Evolutionary conservation across 2,113 vertebrate genomes (phyloP).

Genomic region (Sminthopsis crassicaudata): DNA sequence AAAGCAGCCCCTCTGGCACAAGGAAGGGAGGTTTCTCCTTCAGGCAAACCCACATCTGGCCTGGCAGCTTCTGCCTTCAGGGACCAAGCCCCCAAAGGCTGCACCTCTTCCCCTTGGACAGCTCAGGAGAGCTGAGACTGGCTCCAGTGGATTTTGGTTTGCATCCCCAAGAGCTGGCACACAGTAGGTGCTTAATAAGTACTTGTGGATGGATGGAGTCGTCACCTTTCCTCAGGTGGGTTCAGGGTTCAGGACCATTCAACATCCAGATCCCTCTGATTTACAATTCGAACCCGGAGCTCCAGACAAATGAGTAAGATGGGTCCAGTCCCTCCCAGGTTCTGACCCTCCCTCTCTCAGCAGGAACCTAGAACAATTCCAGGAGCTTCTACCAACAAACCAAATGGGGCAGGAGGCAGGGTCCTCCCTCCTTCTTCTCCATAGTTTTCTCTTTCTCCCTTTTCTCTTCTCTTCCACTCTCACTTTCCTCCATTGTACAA

Average conservation of each 20-base stretch:
- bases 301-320: background rate
- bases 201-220: background rate
- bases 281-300: background rate
- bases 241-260: background rate
- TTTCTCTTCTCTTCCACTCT: no score
- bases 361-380: background rate
- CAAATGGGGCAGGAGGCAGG: background rate
- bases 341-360: background rate
- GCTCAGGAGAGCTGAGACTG: no score
- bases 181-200: background rate
- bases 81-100: background rate
- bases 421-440: background rate
- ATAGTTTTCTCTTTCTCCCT: no score
- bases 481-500: no score
- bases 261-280: no score
- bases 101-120: background rate
- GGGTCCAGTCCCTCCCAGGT: background rate
- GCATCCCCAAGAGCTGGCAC: background rate
- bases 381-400: background rate
- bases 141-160: no score
- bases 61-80: no score
- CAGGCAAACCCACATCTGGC: background rate
- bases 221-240: background rate
- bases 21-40: background rate
- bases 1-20: background rate